Evolutionary conservation across 30 jellyfish, hydroid and myxozoan genomes (phyloP).

Genomic region (Catostylus mosaicus): DNA sequence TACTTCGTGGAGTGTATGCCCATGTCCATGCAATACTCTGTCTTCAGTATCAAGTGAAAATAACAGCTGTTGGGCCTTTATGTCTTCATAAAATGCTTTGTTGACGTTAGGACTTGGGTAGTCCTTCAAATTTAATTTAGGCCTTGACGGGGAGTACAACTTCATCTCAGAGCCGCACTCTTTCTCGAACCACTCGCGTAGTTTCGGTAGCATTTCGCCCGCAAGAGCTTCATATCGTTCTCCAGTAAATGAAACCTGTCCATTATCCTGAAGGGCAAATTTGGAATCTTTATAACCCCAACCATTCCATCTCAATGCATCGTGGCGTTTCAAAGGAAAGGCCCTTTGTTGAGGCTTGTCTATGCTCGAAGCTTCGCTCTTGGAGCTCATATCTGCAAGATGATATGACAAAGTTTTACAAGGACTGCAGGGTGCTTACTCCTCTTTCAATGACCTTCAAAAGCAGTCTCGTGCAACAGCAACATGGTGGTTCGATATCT

Average conservation of each 20-base stretch:
- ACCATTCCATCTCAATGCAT: conserved; percentile 88
- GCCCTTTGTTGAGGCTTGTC: conserved; percentile 51
- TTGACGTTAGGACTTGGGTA: conserved; percentile 69
- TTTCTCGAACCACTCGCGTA: conserved; percentile 90
- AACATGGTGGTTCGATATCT: background rate
- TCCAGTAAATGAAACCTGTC: conserved; percentile 78
- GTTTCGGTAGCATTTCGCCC: conserved; percentile 84
- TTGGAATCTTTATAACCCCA: conserved; percentile 95
- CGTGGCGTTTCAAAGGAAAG: conserved; percentile 88
- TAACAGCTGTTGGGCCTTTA: conserved; percentile 22
- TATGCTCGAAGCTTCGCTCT: background rate
- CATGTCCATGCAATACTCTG: conserved; percentile 96
- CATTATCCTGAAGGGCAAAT: conserved; percentile 63
- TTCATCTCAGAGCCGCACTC: conserved; percentile 84
- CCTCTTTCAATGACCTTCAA: background rate
- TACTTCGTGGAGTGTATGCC: conserved; percentile 91
- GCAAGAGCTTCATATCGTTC: conserved; percentile 83
- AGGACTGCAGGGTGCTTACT: too few relatives aligned
- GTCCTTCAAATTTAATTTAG: conserved; percentile 55
- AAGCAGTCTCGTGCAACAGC: background rate
- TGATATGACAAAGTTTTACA: background rate
- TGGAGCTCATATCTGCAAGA: background rate
- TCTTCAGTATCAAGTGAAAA: conserved; percentile 82
- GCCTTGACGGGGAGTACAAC: conserved; percentile 72
- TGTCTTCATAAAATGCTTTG: conserved; percentile 61